A percentile compares a stretch with the other conserved stretches of the same genome.
These are phyloP conservation scores for Pseudanteris insignis DNA, from an alignment of 2,888 invertebrate species.

Conservation along the genomic window DNA sequence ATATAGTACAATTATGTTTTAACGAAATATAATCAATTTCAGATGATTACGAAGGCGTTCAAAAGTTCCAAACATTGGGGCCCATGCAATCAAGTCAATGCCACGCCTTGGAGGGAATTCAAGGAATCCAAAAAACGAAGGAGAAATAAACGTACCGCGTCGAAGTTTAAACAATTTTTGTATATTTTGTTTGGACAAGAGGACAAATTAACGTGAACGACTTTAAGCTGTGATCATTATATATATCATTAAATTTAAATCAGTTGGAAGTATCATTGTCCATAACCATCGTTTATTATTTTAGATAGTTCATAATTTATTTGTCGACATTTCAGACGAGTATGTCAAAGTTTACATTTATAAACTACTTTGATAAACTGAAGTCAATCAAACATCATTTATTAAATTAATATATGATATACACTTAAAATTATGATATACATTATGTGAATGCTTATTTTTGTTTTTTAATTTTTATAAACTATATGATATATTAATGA, in stretches of 20 bases:
- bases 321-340: too few species aligned
- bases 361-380: too few species aligned
- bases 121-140: conserved; percentile 55
- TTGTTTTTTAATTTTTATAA: too few species aligned
- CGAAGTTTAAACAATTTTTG: conserved; percentile 46
- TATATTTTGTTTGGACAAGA: conserved; percentile 45
- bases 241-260: conserved; percentile 6
- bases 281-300: conserved; percentile 13
- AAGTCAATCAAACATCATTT: too few species aligned
- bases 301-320: too few species aligned
- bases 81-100: conserved; percentile 56
- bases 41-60: conserved; percentile 60
- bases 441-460: too few species aligned
- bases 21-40: too few species aligned
- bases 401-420: too few species aligned
- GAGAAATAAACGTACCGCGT: conserved; percentile 47
- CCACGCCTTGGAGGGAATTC: conserved; percentile 62
- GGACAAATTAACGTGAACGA: conserved; percentile 35
- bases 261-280: conserved; percentile 12
- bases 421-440: too few species aligned
- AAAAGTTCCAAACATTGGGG: conserved; percentile 63
- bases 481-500: too few species aligned
- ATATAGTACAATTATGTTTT: too few species aligned
- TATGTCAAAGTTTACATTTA: too few species aligned
- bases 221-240: conserved; percentile 4